Base-by-base conservation (phyloP, 2,113 vertebrate genomes). In the Strix uralensis region DNA sequence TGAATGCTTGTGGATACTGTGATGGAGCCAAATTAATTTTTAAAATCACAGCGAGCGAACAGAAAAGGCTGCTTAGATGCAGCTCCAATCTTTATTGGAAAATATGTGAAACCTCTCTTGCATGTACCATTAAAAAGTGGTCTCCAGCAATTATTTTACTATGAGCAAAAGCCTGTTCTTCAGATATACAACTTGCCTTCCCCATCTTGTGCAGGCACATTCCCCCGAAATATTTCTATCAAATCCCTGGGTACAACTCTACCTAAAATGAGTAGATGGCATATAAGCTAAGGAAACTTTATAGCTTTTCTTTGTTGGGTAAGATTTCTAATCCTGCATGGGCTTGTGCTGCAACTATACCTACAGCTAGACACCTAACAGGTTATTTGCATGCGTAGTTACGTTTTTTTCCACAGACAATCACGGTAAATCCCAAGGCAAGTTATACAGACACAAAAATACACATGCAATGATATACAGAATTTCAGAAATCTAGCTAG, bases 251-350 rank as follows among this genome's bases (percentile, higher is more conserved):
- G 74, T 80, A 79, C 34, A 94, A 63, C 34, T 81, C 66, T 52
- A n/a, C 26, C 42, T 71, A 88, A 81, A 69, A 70, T 23, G 30
- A 81, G 14, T 57, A 51, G 51, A 81, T 49, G 44, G 80, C 15
- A 71, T 44, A 74, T 55, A 42, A 81, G 16, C 72, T 59, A 81
- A 83, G 61, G 38, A 14, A 97, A 86, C 26, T 81, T 42, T 78
- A 38, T 10, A 81, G 47, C 34, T 81, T 84, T 72, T 69, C 44
- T 87, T 89, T 67, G 38, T 67, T 94, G 77, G 72, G 69, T 74
- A 95, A 89, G n/a, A 81, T 88, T 86, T 91, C 88, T 81, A 90
- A 84, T 95, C 91, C 69, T 95, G 91, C 91, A 91, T 89, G 89
- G 89, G 81, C 95, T 94, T 94, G 93, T 90, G 86, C 88, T 57